phyloP scores from a whole-genome alignment of 2,113 vertebrate species.

The Campylomormyrus tamandua region DNA sequence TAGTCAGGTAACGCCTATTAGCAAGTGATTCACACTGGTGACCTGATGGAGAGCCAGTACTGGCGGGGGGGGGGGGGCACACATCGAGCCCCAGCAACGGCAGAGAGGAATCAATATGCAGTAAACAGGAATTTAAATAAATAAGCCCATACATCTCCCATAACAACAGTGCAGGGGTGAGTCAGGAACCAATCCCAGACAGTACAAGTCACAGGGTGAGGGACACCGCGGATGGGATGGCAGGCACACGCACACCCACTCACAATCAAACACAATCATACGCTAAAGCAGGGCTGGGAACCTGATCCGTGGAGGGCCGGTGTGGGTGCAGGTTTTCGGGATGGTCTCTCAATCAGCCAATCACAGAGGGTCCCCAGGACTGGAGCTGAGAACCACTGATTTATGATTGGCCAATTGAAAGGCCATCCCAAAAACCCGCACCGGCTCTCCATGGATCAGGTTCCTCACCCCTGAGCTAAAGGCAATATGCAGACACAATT shows the following conservation, averaged over 20 bases:
- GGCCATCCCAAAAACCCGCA: no score
- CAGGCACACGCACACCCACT: slow-evolving; percentile 11
- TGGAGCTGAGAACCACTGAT: no score
- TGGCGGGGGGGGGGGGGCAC: neutral
- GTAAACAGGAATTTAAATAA: neutral
- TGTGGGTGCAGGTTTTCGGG: no score
- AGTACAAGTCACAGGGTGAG: neutral
- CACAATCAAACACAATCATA: neutral
- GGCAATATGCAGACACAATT: neutral
- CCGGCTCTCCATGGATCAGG: no score
- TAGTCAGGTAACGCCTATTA: neutral
- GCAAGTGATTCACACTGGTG: neutral
- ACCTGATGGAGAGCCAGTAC: neutral
- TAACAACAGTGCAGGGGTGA: neutral
- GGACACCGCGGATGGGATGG: neutral
- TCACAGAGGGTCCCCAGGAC: no score
- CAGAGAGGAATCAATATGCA: neutral
- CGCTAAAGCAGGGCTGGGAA: neutral
- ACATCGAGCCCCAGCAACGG: neutral
- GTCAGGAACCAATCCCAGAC: neutral
- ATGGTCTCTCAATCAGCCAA: no score
- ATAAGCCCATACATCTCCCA: neutral
- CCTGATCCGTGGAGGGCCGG: no score
- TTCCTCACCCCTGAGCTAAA: neutral
- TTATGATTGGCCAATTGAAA: no score